These are phyloP conservation scores for Aphrophora alni DNA, from an alignment of 2,888 invertebrate species.

Conservation along the genomic window DNA sequence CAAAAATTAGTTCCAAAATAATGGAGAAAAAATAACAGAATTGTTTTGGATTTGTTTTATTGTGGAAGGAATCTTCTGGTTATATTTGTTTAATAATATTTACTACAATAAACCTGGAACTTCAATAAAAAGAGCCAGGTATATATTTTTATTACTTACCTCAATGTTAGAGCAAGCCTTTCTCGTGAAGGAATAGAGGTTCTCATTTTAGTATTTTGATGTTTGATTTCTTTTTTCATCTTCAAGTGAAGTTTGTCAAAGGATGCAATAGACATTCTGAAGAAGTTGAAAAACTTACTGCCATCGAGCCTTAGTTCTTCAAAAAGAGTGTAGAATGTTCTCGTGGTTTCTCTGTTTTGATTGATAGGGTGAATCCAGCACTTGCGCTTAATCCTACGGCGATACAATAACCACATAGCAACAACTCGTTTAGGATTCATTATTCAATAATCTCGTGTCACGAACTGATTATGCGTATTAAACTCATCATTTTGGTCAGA, in stretches of 20 bases:
- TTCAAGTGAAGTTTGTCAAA: not conserved
- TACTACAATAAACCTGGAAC: not conserved
- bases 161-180: slow-evolving; percentile 38
- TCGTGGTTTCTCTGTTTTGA: not conserved
- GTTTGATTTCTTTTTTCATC: slow-evolving; percentile 21
- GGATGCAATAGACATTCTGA: slow-evolving; percentile 23
- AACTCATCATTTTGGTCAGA: too few species aligned
- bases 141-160: slow-evolving; percentile 21
- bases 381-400: not conserved
- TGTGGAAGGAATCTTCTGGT: not conserved
- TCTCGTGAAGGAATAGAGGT: slow-evolving; percentile 33
- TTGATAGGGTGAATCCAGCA: not conserved
- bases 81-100: not conserved
- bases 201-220: slow-evolving; percentile 36
- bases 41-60: too few species aligned
- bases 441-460: too few species aligned
- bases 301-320: slow-evolving; percentile 20
- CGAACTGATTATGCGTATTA: too few species aligned
- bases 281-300: slow-evolving; percentile 19
- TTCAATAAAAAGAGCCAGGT: not conserved
- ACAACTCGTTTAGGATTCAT: too few species aligned
- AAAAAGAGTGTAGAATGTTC: slow-evolving; percentile 6
- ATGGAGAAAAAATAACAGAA: too few species aligned
- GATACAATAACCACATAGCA: not conserved
- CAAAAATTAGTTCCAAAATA: slow-evolving; percentile 16